Evolutionary conservation across 2,888 invertebrate genomes (phyloP).

Genomic region (Himalopsyche tibetana): DNA sequence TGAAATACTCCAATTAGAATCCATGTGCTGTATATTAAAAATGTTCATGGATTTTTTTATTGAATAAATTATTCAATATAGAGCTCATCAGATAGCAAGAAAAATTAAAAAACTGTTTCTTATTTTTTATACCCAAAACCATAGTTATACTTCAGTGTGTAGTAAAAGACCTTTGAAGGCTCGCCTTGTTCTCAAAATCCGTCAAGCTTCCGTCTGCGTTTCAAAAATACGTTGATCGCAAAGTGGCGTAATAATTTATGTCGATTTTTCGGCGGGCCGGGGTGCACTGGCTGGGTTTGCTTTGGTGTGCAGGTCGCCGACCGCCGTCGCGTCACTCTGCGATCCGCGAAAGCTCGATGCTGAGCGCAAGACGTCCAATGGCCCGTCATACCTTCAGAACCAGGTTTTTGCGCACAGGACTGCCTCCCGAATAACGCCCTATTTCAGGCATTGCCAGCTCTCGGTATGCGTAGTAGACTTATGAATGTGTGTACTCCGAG

Average conservation of each 20-base stretch:
- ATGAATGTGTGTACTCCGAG: conserved; percentile 1
- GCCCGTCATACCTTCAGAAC: conserved; percentile 25
- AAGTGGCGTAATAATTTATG: conserved; percentile 77
- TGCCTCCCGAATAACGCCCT: conserved; percentile 38
- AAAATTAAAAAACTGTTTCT: no score
- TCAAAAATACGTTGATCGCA: conserved; percentile 67
- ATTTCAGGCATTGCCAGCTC: conserved; percentile 38
- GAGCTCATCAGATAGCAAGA: no score
- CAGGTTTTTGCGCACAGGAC: conserved; percentile 37
- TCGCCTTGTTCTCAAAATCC: not conserved
- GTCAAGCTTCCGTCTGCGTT: not conserved
- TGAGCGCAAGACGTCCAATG: conserved; percentile 22
- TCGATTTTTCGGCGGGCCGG: conserved; percentile 70
- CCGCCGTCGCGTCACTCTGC: conserved; percentile 67
- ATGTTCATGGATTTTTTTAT: no score
- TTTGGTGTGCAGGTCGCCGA: conserved; percentile 67
- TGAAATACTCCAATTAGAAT: no score
- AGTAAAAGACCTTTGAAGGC: not conserved
- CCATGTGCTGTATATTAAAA: no score
- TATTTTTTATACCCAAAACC: no score
- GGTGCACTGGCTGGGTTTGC: conserved; percentile 61
- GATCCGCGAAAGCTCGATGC: conserved; percentile 5
- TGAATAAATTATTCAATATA: no score
- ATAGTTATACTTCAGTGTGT: not conserved
- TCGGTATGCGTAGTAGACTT: conserved; percentile 26